Evolutionary conservation across 2,797 vertebrate species (phyloP).

Genomic region (Oreortyx pictus): DNA sequence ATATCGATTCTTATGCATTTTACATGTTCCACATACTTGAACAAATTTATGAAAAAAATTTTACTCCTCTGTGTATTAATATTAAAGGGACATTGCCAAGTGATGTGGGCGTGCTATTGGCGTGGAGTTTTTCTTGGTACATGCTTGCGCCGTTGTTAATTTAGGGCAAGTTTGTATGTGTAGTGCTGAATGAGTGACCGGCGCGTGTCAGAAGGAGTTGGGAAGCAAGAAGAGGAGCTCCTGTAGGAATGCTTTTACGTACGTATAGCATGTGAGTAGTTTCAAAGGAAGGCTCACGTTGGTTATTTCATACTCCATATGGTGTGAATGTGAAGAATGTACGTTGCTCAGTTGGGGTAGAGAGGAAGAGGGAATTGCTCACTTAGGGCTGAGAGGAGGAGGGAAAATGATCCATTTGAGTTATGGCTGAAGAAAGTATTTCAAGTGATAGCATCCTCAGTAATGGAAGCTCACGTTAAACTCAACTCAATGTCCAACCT

Average conservation of each 20-base stretch:
- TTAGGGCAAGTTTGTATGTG: not conserved
- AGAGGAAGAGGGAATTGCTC: not conserved
- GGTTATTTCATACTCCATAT: not conserved
- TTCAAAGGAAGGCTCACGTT: not conserved
- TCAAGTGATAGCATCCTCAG: not conserved
- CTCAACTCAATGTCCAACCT: not conserved
- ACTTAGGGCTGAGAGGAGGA: not conserved
- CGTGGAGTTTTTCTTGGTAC: slow-evolving; percentile 64
- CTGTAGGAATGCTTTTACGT: not conserved
- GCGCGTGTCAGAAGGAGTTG: not conserved
- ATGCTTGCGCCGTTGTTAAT: not conserved
- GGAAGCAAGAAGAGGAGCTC: not conserved
- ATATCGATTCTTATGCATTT: slow-evolving; percentile 72
- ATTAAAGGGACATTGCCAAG: slow-evolving; percentile 70
- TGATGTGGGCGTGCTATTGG: slow-evolving; percentile 46
- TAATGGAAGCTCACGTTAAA: not conserved
- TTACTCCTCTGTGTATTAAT: slow-evolving; percentile 69
- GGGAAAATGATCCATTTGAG: not conserved
- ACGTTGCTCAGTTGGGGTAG: not conserved
- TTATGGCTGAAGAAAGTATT: not conserved
- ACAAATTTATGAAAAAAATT: slow-evolving; percentile 62
- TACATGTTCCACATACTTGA: slow-evolving; percentile 69
- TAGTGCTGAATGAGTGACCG: slow-evolving; percentile 22
- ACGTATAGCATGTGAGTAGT: not conserved
- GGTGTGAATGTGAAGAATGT: not conserved